Evolutionary conservation across 1,140 invertebrate species (phyloP).

Genomic region (Caenorhabditis brenneri): DNA sequence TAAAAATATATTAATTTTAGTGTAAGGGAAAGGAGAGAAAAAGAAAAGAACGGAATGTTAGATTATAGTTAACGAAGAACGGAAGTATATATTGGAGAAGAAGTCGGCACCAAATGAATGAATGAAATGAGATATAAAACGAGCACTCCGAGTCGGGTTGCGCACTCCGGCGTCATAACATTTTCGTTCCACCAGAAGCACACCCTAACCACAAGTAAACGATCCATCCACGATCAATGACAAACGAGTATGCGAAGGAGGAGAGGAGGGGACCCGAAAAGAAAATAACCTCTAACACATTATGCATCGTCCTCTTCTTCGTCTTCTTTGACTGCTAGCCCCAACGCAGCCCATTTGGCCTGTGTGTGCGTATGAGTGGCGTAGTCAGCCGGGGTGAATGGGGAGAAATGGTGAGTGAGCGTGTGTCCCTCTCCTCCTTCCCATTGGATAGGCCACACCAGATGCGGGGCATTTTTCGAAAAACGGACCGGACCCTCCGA

Average conservation of each 20-base stretch:
- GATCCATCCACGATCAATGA: slow-evolving; percentile 38
- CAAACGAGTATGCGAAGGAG: slow-evolving; percentile 9
- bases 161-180: slow-evolving; percentile 2
- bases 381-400: not conserved
- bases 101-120: not conserved
- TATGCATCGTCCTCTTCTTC: slow-evolving; percentile 30
- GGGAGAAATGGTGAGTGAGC: slow-evolving; percentile 11
- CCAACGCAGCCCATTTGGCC: slow-evolving; percentile 24
- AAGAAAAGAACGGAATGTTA: not conserved
- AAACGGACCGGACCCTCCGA: not conserved
- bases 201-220: slow-evolving; percentile 21
- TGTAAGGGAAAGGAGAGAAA: not conserved
- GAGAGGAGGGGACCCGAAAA: slow-evolving; percentile 4
- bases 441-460: not conserved
- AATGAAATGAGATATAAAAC: slow-evolving; percentile 3
- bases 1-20: not conserved
- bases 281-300: slow-evolving; percentile 43
- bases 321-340: slow-evolving; percentile 26
- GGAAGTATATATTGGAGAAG: not conserved
- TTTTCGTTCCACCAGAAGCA: not conserved
- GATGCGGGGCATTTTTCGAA: slow-evolving; percentile 38
- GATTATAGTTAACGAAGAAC: not conserved
- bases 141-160: not conserved
- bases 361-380: slow-evolving; percentile 30
- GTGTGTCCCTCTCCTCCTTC: not conserved